phyloP scores from a whole-genome alignment of 2,113 vertebrate species.

The Sorex araneus region DNA sequence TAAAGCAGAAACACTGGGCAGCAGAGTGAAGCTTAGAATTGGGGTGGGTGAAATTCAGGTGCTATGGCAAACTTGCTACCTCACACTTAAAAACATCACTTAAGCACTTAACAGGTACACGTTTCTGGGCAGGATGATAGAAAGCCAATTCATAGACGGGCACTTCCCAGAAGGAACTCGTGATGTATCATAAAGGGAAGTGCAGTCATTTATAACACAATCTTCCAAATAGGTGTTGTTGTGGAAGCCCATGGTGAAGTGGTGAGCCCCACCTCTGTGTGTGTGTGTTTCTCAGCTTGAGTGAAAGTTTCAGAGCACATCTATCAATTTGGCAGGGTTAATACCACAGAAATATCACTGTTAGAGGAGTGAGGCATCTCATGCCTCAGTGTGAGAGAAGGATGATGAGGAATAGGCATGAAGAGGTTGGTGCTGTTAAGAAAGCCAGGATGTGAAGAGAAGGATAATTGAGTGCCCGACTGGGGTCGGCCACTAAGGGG shows the following conservation, averaged over 20 bases:
- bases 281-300: neutral
- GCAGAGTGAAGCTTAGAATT: neutral
- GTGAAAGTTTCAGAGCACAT: neutral
- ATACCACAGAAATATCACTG: neutral
- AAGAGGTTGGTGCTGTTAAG: neutral
- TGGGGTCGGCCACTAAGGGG: neutral
- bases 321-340: neutral
- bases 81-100: neutral
- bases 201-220: neutral
- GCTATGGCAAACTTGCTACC: rapidly evolving
- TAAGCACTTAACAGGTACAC: neutral
- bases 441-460: neutral
- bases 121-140: neutral
- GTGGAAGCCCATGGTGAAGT: neutral
- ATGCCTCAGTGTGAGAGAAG: neutral
- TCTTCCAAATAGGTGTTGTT: neutral
- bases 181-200: neutral
- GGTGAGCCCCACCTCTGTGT: neutral
- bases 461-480: neutral
- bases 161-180: neutral
- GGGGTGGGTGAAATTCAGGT: rapidly evolving
- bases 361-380: neutral
- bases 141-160: neutral
- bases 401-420: neutral
- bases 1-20: neutral